Evolutionary conservation across 2,888 invertebrate genomes (phyloP).

Genomic region (Blera fallax): DNA sequence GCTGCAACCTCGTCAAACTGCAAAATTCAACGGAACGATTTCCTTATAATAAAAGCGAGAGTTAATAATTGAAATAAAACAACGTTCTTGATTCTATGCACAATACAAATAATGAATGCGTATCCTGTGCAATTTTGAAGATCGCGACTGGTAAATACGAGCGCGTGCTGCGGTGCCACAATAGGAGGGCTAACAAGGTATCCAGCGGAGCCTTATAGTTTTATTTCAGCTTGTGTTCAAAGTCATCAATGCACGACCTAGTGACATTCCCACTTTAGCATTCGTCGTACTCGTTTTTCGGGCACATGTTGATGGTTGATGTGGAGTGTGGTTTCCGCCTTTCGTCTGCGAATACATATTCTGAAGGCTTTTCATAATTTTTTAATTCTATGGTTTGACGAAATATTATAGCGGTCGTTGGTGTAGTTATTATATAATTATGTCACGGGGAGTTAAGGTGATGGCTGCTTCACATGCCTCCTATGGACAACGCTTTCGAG

Average conservation of each 20-base stretch:
- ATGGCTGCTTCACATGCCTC: constrained; percentile 34
- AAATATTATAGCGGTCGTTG: constrained; percentile 20
- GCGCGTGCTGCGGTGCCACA: constrained; percentile 81
- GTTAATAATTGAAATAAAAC: constrained; percentile 36
- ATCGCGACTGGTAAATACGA: constrained; percentile 61
- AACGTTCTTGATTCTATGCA: constrained; percentile 10
- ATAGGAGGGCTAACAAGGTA: constrained; percentile 79
- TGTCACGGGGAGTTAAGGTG: constrained; percentile 43
- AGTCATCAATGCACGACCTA: constrained; percentile 37
- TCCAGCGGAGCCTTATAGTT: constrained; percentile 52
- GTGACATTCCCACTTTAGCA: constrained; percentile 32
- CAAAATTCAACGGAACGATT: neutral
- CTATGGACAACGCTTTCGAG: constrained; percentile 31
- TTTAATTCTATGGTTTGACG: constrained; percentile 5
- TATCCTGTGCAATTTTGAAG: constrained; percentile 47
- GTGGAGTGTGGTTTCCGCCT: constrained; percentile 27
- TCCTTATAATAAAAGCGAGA: constrained; percentile 10
- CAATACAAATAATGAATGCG: constrained; percentile 32
- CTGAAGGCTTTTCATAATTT: constrained; percentile 9
- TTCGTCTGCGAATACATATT: constrained; percentile 2
- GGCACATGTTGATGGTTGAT: constrained; percentile 38
- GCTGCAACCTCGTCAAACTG: neutral
- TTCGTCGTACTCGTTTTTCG: neutral
- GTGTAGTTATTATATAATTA: constrained; percentile 38
- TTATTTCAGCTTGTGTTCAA: constrained; percentile 34